phyloP scores from a whole-genome alignment of 2,113 vertebrate genomes.

The Narcine bancroftii region DNA sequence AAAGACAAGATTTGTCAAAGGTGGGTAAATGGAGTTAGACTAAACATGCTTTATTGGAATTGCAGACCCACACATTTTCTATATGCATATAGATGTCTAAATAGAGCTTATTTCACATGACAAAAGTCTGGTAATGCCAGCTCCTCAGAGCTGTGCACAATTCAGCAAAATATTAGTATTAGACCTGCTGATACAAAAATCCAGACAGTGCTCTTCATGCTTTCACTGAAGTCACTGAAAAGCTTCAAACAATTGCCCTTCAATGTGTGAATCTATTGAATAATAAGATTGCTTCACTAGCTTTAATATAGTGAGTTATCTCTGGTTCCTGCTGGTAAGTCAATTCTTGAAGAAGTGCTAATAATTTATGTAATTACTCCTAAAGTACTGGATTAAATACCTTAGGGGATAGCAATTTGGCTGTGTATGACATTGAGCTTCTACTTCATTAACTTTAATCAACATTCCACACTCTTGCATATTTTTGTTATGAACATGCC shows the following conservation, averaged over 20 bases:
- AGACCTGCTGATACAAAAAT: background rate
- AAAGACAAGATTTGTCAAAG: background rate
- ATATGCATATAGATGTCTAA: background rate
- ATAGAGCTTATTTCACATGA: background rate
- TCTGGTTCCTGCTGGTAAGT: background rate
- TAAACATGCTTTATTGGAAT: background rate
- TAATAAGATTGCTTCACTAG: background rate
- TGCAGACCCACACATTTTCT: background rate
- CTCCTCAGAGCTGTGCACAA: background rate
- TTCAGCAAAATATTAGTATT: background rate
- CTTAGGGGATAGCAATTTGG: background rate
- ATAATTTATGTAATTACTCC: background rate
- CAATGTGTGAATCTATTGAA: background rate
- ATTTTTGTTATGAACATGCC: background rate
- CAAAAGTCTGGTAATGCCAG: background rate
- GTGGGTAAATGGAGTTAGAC: background rate
- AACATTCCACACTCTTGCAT: background rate
- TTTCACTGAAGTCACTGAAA: background rate
- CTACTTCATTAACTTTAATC: background rate
- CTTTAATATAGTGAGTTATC: background rate
- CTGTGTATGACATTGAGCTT: background rate
- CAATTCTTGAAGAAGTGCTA: background rate
- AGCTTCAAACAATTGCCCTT: background rate
- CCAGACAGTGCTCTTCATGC: background rate
- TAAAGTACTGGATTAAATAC: background rate